Percentiles rank a stretch among this genome's conserved stretches.
Conservation (phyloP, 1,140 invertebrate genomes). For the Steinernema khuongi region DNA sequence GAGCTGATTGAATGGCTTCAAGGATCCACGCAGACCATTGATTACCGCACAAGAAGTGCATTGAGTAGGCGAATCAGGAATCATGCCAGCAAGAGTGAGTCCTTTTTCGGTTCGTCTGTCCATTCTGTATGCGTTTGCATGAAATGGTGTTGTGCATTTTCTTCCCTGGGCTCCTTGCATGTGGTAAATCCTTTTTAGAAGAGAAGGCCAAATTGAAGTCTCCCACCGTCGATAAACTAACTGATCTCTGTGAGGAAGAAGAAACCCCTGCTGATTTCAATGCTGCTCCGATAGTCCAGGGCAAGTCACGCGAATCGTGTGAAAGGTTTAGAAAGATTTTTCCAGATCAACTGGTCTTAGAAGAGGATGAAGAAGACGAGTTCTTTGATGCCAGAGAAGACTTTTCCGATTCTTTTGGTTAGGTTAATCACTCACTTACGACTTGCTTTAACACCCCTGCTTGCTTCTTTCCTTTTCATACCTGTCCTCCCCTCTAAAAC, state of each 20-base stretch:
- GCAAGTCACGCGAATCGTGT: not conserved
- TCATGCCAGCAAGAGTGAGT: constrained; percentile 3
- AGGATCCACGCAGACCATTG: not conserved
- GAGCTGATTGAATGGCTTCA: not conserved
- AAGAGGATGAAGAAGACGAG: not conserved
- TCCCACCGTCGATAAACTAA: not conserved
- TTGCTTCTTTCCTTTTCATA: constrained; percentile 16
- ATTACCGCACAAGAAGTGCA: not conserved
- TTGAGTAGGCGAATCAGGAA: not conserved
- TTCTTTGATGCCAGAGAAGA: not conserved
- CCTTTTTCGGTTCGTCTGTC: not conserved
- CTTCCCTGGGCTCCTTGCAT: not conserved
- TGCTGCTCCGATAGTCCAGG: not conserved
- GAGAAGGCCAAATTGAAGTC: not conserved
- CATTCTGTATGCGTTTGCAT: not conserved
- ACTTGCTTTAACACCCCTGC: not conserved
- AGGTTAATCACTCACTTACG: constrained; percentile 5
- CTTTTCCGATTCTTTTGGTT: not conserved
- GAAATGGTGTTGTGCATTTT: not conserved
- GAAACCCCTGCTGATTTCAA: not conserved
- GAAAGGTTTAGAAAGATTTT: not conserved
- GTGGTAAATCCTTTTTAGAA: not conserved
- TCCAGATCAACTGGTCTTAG: not conserved
- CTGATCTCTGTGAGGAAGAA: not conserved
- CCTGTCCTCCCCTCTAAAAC: not conserved